Conservation (phyloP, 2,888 invertebrate genomes). For the Neoascia interrupta region DNA sequence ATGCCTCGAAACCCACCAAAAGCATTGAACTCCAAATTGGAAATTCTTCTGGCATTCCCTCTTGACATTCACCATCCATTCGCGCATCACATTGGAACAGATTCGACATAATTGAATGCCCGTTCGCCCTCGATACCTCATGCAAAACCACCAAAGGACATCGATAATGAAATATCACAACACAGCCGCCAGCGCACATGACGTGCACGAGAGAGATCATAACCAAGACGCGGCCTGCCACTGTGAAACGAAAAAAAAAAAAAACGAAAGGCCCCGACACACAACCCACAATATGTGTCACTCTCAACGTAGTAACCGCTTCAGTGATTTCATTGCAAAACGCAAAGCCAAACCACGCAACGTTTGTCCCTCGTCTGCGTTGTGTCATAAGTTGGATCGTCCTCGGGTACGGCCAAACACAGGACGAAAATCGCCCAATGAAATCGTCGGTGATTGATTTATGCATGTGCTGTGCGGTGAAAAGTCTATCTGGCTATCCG, state of each 20-base stretch:
- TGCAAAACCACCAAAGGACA: conserved; percentile 24
- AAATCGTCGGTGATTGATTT: conserved; percentile 55
- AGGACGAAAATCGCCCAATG: conserved; percentile 12
- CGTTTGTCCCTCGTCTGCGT: conserved; percentile 27
- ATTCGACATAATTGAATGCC: conserved; percentile 53
- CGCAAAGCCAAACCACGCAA: conserved; percentile 36
- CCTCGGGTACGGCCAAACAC: neutral
- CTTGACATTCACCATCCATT: neutral
- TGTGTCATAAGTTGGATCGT: conserved; percentile 5
- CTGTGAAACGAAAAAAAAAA: neutral
- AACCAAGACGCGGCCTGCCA: conserved; percentile 13
- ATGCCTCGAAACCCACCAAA: neutral
- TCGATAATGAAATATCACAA: conserved; percentile 42
- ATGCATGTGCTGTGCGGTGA: conserved; percentile 15
- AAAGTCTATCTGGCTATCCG: conserved; percentile 1
- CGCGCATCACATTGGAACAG: conserved; percentile 22
- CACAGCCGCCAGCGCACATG: conserved; percentile 28
- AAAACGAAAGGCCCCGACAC: neutral
- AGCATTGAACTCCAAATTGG: neutral
- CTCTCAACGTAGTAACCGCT: conserved; percentile 43
- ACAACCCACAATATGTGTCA: conserved; percentile 43
- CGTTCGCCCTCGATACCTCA: conserved; percentile 22
- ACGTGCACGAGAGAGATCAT: conserved; percentile 22
- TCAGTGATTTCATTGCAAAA: conserved; percentile 48
- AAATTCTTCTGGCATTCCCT: neutral